Evolutionary conservation across 2,888 invertebrate genomes (phyloP), one percentile per base, ranked within the genome.

Genomic region (Antheraea yamamai): DNA sequence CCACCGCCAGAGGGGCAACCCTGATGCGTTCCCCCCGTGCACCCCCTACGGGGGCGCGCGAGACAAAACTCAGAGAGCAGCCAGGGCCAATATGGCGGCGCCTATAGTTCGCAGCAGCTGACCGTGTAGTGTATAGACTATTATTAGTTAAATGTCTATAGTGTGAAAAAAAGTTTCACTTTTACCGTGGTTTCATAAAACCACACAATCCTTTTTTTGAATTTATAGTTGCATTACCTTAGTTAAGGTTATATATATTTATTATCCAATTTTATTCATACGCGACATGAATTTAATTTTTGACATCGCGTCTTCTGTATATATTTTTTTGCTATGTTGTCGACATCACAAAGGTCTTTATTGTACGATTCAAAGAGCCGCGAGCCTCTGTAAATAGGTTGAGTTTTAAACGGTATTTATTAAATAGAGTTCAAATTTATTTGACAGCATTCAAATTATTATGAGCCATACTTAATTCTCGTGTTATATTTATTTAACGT

Each of bases 351-450:
- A 81, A 81, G 80, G 81, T 77, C 75, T 78, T 78, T 80, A 78
- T 77, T 77, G 74, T 76, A 74, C 77, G 75, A 76, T 76, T 79
- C 81, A 82, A 84, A 82, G 80, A 55, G 79, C 78, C 78, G 79
- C 81, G 78, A 79, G 78, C 77, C 77, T 78, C 73, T 64, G 78
- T 76, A 80, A 80, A 80, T 80, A 79, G 75, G 77, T 76, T 35
- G 74, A 75, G 75, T 74, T 79, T 76, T 75, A 39, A 70, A 70
- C 39, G 39, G 30, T 66, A 66, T 66, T 61, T 66, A 66, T 66
- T 26, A 30, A 30, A 26, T 30, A 66, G 12, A 4, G 64, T 66
- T 30, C 64, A 16, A 64, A 23, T 16, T 16, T 66, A 66, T 66
- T 66, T 66, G 30, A 0, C 7, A 23, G 20, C 58, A 26, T 64